Conservation (phyloP, 2,113 vertebrate genomes). For the Tetrax tetrax region DNA sequence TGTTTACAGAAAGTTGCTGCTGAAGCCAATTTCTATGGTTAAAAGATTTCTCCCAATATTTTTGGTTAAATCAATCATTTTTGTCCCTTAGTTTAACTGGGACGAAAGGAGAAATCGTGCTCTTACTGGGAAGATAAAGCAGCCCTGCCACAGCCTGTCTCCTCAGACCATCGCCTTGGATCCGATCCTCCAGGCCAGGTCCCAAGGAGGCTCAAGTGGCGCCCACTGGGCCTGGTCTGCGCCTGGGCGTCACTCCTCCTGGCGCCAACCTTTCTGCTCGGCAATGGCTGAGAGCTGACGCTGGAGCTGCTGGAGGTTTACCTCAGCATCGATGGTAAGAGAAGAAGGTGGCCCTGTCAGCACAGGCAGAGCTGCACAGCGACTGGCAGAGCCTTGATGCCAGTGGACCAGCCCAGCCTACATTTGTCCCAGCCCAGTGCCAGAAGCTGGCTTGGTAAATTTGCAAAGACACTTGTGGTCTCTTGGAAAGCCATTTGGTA, state of each 20-base stretch:
- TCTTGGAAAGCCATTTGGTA: background rate
- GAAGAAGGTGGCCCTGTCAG: background rate
- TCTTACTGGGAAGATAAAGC: background rate
- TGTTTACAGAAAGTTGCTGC: background rate
- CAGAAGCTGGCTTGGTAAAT: background rate
- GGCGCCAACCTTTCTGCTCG: background rate
- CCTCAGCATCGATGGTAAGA: accelerated
- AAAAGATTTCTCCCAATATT: background rate
- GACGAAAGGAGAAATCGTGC: background rate
- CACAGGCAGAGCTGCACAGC: background rate
- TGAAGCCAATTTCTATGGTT: background rate
- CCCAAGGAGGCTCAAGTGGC: background rate
- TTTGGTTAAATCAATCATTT: background rate
- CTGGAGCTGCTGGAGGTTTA: background rate
- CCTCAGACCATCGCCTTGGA: background rate
- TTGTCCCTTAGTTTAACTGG: background rate
- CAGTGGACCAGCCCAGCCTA: too few species aligned
- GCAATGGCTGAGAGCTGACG: background rate
- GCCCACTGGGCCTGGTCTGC: accelerated
- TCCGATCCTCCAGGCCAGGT: background rate
- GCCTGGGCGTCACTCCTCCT: accelerated
- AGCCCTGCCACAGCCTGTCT: background rate
- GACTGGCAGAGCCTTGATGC: background rate
- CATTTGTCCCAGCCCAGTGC: background rate
- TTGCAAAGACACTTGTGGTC: background rate